phyloP scores from a whole-genome alignment of 2,113 vertebrate species.

The Cyphomyrus plagiostoma region DNA sequence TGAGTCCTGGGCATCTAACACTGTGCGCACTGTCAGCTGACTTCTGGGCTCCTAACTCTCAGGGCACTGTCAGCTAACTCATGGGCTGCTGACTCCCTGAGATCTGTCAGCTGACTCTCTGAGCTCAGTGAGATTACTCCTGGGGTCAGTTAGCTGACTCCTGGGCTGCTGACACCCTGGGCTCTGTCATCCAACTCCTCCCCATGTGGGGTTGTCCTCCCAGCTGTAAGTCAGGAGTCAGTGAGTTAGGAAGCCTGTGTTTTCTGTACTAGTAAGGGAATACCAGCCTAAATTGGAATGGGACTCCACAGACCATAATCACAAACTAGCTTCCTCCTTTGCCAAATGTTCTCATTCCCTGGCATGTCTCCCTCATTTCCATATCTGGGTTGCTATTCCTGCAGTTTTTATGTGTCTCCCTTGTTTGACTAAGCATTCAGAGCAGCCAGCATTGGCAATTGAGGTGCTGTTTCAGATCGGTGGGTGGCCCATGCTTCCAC shows the following conservation, averaged over 20 bases:
- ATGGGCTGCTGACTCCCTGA: neutral
- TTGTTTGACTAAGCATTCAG: neutral
- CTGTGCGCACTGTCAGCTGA: neutral
- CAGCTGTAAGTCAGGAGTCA: neutral
- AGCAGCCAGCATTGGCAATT: neutral
- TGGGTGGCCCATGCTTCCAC: neutral
- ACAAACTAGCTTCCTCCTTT: neutral
- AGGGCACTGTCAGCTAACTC: neutral
- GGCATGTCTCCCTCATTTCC: neutral
- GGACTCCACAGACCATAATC: neutral
- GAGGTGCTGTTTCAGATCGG: neutral
- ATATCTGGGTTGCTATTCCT: neutral
- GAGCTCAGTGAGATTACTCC: neutral
- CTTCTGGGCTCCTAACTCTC: no score
- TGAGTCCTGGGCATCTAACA: neutral
- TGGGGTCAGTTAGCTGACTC: neutral
- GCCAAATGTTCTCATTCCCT: neutral
- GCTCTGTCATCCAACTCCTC: neutral
- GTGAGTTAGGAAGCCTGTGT: neutral
- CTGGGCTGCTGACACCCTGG: slow-evolving; percentile 17
- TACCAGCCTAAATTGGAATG: neutral
- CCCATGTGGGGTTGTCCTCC: neutral
- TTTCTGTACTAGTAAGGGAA: neutral
- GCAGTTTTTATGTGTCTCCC: neutral
- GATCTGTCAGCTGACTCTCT: slow-evolving; percentile 1